Conservation (phyloP, 2,888 invertebrate species). For the Tetramorium bicarinatum region DNA sequence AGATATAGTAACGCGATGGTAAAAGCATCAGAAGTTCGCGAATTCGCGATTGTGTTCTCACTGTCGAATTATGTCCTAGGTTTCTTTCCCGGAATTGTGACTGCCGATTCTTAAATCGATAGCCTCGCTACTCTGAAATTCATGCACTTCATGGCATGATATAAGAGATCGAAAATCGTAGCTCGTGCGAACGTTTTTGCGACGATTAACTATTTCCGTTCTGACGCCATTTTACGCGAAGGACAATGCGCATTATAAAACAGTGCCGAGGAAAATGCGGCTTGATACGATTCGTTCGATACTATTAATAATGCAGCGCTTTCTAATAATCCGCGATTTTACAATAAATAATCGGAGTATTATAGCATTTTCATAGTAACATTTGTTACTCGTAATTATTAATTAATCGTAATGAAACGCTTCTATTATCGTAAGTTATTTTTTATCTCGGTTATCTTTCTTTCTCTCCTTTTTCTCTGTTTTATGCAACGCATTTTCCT, state of each 20-base stretch:
- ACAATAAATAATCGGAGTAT: not conserved
- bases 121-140: conserved; percentile 13
- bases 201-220: conserved; percentile 40
- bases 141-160: conserved; percentile 64
- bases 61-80: not conserved
- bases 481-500: conserved; percentile 32
- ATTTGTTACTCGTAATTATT: not conserved
- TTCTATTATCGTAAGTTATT: conserved; percentile 23
- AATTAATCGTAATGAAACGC: not conserved
- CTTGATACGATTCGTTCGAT: not conserved
- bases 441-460: conserved; percentile 34
- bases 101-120: conserved; percentile 9
- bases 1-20: not conserved
- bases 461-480: not conserved
- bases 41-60: not conserved
- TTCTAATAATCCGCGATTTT: not conserved
- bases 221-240: not conserved
- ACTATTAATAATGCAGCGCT: not conserved
- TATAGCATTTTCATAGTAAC: not conserved
- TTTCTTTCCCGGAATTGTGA: not conserved
- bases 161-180: conserved; percentile 66
- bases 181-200: conserved; percentile 46
- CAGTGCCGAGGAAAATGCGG: not conserved
- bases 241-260: conserved; percentile 23
- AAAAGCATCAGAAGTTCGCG: conserved; percentile 15